Evolutionary conservation across 2,113 vertebrate genomes (phyloP), one percentile per base, ranked within the genome.

Genomic region (Notothenia rossii): DNA sequence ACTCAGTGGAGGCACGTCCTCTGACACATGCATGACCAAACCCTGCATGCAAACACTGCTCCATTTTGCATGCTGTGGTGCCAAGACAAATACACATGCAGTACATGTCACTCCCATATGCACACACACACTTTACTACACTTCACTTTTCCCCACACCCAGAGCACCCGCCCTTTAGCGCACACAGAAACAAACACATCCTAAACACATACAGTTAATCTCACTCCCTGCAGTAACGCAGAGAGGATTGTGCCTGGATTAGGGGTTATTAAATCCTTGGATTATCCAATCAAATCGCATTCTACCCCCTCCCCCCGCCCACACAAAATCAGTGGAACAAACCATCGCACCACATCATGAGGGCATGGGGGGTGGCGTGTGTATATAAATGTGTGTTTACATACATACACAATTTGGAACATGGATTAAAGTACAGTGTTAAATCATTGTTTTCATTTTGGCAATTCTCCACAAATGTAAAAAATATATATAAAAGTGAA

Each of bases 201-300:
- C 88, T 83, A 85, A 88, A 91, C 92, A 93, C 85, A 87, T 88
- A 86, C 81, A 90, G 89, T 93, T 93, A 94, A 95, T 94, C 94
- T 91, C 74, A 72, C 88, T 91, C 86, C 92, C 89, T 72, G 85
- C 87, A 91, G 93, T 93, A 93, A 94, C 87, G 86, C 93, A 90
- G 89, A 94, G 91, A 94, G 94, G 94, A 94, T 94, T 95, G 93
- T 91, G 84, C 84, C 90, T 87, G 95, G 95, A 95, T 95, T 95
- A 95, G 56, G 74, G 87, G 89, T 93, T 94, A 94, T 94, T 94
- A 94, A 95, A 95, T 93, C 94, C 92, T 78, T 86, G 94, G 94
- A 95, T 95, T 95, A 95, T 95, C 94, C 95, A 95, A 94, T 95
- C 94, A 95, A 94, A 95, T 94, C 86, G 87, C 84, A 95, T 94